Conservation (phyloP, 2,888 invertebrate genomes). For the Cephus pygmeus region DNA sequence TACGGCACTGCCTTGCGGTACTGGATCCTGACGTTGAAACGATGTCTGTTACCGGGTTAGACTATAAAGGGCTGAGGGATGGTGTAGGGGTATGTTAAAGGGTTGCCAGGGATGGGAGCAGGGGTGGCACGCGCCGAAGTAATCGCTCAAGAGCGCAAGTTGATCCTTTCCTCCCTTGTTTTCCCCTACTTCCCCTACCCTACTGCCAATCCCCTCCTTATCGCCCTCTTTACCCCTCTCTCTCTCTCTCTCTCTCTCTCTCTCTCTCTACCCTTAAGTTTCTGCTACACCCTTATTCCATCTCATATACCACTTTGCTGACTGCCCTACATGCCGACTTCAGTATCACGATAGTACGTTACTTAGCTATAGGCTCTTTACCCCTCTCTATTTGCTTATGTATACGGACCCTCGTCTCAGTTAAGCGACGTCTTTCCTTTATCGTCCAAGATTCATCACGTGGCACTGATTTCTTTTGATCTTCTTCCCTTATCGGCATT, state of each 20-base stretch:
- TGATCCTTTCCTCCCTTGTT: constrained; percentile 32
- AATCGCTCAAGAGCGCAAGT: constrained; percentile 50
- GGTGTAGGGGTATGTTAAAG: not conserved
- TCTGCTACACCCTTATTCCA: constrained; percentile 9
- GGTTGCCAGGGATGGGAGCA: constrained; percentile 20
- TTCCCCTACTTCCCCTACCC: constrained; percentile 10
- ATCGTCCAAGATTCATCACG: too few species aligned
- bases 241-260: not conserved
- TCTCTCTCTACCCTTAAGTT: constrained; percentile 20
- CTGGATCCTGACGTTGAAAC: too few species aligned
- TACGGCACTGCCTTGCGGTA: too few species aligned
- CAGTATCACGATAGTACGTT: too few species aligned
- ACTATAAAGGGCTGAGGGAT: too few species aligned
- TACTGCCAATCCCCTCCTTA: constrained; percentile 4
- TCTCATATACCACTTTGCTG: not conserved
- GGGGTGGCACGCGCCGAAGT: constrained; percentile 43
- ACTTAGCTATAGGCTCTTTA: too few species aligned
- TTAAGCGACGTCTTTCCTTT: too few species aligned
- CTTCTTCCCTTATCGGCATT: too few species aligned
- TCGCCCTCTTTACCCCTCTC: not conserved
- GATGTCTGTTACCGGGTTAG: too few species aligned
- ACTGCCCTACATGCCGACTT: not conserved
- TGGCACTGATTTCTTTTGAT: too few species aligned
- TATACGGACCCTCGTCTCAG: too few species aligned
- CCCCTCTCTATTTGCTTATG: too few species aligned